These are phyloP conservation scores for Allochrocebus solatus DNA, from an alignment of 2,797 vertebrate species.

Conservation along the genomic window DNA sequence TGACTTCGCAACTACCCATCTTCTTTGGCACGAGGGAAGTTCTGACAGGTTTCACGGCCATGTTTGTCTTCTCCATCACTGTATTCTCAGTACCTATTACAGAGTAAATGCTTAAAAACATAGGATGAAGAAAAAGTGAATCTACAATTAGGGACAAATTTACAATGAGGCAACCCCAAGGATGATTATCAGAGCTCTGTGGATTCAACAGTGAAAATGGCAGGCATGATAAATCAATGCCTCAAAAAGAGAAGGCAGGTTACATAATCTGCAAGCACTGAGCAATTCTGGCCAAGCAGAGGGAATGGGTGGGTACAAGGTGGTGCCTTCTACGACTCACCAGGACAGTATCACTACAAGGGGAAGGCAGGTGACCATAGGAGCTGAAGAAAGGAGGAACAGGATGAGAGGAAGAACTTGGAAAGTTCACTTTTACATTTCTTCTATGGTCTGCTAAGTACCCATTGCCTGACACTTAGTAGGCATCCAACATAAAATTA, in stretches of 20 bases:
- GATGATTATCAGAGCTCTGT: neutral
- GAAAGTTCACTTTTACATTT: neutral
- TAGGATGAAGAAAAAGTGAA: neutral
- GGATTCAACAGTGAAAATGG: neutral
- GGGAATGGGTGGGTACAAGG: too few relatives aligned
- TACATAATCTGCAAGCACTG: neutral
- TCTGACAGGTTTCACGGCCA: neutral
- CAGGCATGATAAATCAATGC: neutral
- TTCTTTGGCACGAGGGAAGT: neutral
- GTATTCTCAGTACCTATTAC: neutral
- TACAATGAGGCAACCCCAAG: neutral
- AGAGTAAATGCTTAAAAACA: neutral
- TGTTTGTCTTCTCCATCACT: neutral
- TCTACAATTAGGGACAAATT: neutral
- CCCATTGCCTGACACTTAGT: neutral
- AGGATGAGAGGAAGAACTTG: rapidly evolving
- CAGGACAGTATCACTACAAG: neutral
- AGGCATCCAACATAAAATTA: neutral
- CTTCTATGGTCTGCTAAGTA: neutral
- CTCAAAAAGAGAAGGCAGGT: neutral
- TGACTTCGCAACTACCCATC: neutral
- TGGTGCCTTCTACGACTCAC: rapidly evolving
- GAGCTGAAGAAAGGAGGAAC: neutral
- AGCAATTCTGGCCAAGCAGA: neutral
- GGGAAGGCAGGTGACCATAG: neutral